These are phyloP conservation scores for Achlya flavicornis DNA, from an alignment of 2,888 invertebrate species.

Conservation along the genomic window DNA sequence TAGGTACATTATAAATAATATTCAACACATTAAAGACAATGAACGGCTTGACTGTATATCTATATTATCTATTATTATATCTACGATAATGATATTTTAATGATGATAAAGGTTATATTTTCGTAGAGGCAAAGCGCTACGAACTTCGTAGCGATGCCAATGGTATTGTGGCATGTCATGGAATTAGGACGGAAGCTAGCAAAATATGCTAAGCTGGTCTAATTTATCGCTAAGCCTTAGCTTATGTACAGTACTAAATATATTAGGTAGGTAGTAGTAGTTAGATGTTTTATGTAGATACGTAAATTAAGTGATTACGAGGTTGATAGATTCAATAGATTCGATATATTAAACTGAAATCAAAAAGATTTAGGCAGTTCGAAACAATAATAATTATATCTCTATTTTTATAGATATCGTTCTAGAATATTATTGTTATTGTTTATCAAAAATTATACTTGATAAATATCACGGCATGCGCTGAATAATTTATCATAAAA, in stretches of 20 bases:
- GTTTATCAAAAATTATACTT: too few species aligned
- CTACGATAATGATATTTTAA: conserved; percentile 13
- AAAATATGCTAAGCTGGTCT: not conserved
- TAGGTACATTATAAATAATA: not conserved
- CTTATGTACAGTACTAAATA: not conserved
- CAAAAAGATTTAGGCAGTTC: too few species aligned
- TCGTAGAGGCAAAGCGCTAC: conserved; percentile 9
- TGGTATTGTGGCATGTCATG: conserved; percentile 7
- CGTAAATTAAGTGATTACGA: not conserved
- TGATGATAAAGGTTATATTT: conserved; percentile 9
- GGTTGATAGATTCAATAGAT: too few species aligned
- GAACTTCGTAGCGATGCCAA: conserved; percentile 5
- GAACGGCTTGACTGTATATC: not conserved
- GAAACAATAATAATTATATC: too few species aligned
- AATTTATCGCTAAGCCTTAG: not conserved
- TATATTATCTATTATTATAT: conserved; percentile 6
- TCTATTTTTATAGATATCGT: too few species aligned
- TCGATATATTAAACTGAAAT: too few species aligned
- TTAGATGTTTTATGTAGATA: not conserved
- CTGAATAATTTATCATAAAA: too few species aligned
- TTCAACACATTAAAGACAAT: not conserved
- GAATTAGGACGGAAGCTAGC: not conserved
- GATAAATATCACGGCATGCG: too few species aligned
- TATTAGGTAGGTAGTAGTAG: not conserved
- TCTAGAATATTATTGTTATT: too few species aligned